A percentile compares a stretch with the other conserved stretches of the same genome.
phyloP scores from a whole-genome alignment of 2,888 invertebrate genomes.

The Acleris laterana region DNA sequence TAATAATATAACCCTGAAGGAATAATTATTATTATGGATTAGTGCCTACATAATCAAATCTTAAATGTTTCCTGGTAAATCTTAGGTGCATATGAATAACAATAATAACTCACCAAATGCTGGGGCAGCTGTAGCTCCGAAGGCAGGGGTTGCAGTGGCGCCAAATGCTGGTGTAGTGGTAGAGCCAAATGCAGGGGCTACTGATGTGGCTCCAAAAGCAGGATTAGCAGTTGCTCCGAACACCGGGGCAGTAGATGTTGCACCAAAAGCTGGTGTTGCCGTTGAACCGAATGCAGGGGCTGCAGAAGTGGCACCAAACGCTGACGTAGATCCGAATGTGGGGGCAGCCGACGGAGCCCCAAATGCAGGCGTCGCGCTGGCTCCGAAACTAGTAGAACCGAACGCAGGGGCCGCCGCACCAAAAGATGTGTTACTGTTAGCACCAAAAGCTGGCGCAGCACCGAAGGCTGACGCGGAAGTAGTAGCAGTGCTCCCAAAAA shows the following conservation, averaged over 20 bases:
- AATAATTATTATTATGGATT: too few relatives aligned
- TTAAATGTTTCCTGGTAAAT: too few relatives aligned
- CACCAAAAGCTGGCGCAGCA: constrained; percentile 39
- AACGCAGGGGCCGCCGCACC: constrained; percentile 46
- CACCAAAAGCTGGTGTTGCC: constrained; percentile 49
- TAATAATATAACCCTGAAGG: too few relatives aligned
- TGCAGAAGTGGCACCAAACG: constrained; percentile 49
- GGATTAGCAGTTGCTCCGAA: constrained; percentile 57
- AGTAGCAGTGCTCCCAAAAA: constrained; percentile 62
- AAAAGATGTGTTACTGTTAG: constrained; percentile 43
- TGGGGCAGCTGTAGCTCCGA: constrained; percentile 47
- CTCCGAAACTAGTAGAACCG: constrained; percentile 34
- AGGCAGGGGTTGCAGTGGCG: constrained; percentile 46
- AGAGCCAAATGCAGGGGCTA: constrained; percentile 48
- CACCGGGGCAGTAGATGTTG: constrained; percentile 44
- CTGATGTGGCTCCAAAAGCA: constrained; percentile 51
- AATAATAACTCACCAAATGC: constrained; percentile 44
- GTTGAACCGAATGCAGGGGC: constrained; percentile 51
- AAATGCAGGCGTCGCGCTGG: constrained; percentile 47
- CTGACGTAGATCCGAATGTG: constrained; percentile 41
- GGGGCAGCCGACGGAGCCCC: constrained; percentile 53
- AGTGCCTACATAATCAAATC: too few relatives aligned
- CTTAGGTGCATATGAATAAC: not conserved
- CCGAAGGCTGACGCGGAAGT: constrained; percentile 52
- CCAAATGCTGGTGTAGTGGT: constrained; percentile 52